These are phyloP conservation scores for Sinopyrophorus schimmeli DNA, from an alignment of 2,888 invertebrate species.

Conservation along the genomic window DNA sequence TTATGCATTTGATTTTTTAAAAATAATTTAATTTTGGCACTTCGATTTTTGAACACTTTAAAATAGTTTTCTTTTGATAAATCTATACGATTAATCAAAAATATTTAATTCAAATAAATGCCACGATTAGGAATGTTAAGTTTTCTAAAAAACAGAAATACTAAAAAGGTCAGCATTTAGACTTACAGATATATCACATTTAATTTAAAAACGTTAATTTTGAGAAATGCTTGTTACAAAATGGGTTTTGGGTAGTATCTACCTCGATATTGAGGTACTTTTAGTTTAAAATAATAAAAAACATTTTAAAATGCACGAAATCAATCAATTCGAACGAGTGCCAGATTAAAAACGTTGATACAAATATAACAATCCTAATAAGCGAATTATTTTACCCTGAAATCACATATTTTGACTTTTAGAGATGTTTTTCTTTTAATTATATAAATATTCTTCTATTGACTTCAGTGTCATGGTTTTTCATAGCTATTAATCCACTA, in stretches of 20 bases:
- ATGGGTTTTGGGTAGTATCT: too few species aligned
- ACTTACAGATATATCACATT: not conserved
- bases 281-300: not conserved
- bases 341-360: slow-evolving; percentile 18
- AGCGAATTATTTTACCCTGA: slow-evolving; percentile 24
- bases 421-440: slow-evolving; percentile 18
- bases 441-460: slow-evolving; percentile 29
- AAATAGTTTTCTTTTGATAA: not conserved
- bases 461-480: slow-evolving; percentile 32
- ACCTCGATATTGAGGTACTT: not conserved
- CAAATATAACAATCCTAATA: slow-evolving; percentile 19
- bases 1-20: not conserved
- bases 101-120: too few species aligned
- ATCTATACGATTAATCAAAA: too few species aligned
- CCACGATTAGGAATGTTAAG: too few species aligned
- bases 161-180: too few species aligned
- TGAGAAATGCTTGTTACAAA: not conserved
- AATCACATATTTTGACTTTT: slow-evolving; percentile 18
- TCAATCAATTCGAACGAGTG: not conserved
- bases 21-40: slow-evolving; percentile 4
- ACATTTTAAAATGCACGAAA: slow-evolving; percentile 2
- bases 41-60: not conserved
- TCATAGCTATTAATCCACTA: slow-evolving; percentile 20
- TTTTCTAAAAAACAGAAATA: too few species aligned
- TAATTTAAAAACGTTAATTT: not conserved